These are phyloP conservation scores for Dryomyza anilis DNA, from an alignment of 2,888 invertebrate genomes.

Conservation along the genomic window DNA sequence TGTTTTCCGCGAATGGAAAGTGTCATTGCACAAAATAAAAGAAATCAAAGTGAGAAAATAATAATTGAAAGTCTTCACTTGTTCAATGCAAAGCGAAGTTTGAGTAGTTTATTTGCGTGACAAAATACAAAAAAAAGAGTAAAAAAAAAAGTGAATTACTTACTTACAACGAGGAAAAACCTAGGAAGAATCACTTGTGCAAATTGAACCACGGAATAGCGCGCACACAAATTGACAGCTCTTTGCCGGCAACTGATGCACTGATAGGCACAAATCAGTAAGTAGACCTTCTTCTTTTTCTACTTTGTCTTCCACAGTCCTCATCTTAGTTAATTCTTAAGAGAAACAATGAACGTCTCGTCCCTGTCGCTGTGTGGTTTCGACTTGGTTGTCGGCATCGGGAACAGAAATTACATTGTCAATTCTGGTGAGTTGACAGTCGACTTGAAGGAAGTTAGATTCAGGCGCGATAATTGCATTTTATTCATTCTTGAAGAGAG, in stretches of 20 bases:
- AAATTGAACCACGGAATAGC: conserved; percentile 4
- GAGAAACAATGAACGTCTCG: conserved; percentile 13
- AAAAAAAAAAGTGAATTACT: too few relatives aligned
- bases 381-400: too few relatives aligned
- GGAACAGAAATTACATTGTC: conserved; percentile 22
- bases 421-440: conserved; percentile 2
- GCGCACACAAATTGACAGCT: conserved; percentile 25
- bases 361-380: conserved; percentile 7
- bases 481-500: too few relatives aligned
- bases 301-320: too few relatives aligned
- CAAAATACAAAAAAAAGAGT: too few relatives aligned
- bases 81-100: too few relatives aligned
- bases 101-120: conserved; percentile 9
- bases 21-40: conserved; percentile 10
- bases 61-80: conserved; percentile 31
- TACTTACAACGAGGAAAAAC: background rate
- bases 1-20: too few relatives aligned
- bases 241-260: conserved; percentile 1
- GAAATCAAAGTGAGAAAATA: conserved; percentile 27
- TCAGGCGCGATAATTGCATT: conserved; percentile 10
- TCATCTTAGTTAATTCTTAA: conserved; percentile 10
- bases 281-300: too few relatives aligned
- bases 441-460: background rate
- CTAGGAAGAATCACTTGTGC: background rate
- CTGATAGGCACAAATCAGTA: conserved; percentile 22